A percentile compares a stretch with the other conserved stretches of the same genome.
phyloP scores from a whole-genome alignment of 2,888 invertebrate genomes.

The Cryptus armator region DNA sequence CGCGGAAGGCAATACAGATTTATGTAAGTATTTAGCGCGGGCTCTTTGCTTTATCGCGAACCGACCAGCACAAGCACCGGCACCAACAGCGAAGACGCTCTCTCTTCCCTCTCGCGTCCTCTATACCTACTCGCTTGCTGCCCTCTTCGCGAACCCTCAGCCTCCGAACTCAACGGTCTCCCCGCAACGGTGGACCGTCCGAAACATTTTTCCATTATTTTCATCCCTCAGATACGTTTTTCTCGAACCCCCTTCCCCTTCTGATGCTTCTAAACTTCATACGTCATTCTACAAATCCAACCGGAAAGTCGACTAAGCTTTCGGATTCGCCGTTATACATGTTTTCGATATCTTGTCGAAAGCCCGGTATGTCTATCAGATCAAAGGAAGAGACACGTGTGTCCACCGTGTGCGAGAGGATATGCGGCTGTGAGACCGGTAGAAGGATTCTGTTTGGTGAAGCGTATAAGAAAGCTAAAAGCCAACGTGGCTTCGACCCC shows the following conservation, averaged over 20 bases:
- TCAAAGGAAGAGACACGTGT: constrained; percentile 73
- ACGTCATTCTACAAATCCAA: constrained; percentile 31
- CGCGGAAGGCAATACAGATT: constrained; percentile 84
- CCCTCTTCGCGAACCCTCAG: constrained; percentile 3
- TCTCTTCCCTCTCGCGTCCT: constrained; percentile 51
- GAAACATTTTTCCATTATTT: constrained; percentile 78
- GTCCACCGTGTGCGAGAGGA: constrained; percentile 40
- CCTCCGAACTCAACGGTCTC: constrained; percentile 33
- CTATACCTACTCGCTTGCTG: background rate
- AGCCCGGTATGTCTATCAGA: constrained; percentile 70
- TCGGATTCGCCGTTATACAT: background rate
- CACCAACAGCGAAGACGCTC: constrained; percentile 61
- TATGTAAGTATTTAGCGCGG: constrained; percentile 85
- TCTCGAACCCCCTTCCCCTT: background rate
- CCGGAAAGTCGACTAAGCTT: background rate
- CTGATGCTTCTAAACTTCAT: background rate
- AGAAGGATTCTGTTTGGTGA: constrained; percentile 77
- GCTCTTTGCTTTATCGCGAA: constrained; percentile 85
- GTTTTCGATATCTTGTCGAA: constrained; percentile 41
- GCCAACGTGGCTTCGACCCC: constrained; percentile 75
- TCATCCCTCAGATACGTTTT: constrained; percentile 38
- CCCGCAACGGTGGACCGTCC: constrained; percentile 67
- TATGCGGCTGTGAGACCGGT: constrained; percentile 55
- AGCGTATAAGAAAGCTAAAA: constrained; percentile 80
- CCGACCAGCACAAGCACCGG: constrained; percentile 82